A percentile compares a stretch with the other conserved stretches of the same genome.
These are phyloP conservation scores for Notocelia uddmanniana DNA, from an alignment of 2,888 invertebrate genomes.

Conservation along the genomic window DNA sequence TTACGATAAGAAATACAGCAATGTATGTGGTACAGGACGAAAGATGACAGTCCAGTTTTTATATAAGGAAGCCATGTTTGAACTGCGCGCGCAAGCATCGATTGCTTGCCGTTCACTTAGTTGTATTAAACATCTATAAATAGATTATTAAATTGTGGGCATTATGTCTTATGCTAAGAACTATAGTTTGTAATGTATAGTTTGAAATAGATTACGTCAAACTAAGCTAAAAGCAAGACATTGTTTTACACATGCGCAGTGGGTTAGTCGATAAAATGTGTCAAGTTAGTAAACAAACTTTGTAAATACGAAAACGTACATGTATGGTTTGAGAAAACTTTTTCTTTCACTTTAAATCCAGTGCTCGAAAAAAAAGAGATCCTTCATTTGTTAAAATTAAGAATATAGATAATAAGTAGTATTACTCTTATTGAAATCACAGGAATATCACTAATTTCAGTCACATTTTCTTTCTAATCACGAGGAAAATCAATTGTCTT, in stretches of 20 bases:
- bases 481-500: slow-evolving; percentile 3
- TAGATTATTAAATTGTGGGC: slow-evolving; percentile 51
- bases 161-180: slow-evolving; percentile 42
- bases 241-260: slow-evolving; percentile 41
- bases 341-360: background rate
- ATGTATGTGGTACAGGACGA: slow-evolving; percentile 18
- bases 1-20: background rate
- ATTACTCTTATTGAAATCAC: background rate
- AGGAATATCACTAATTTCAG: slow-evolving; percentile 3
- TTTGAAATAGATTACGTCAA: slow-evolving; percentile 28
- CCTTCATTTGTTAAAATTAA: too few species aligned
- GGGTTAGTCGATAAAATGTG: slow-evolving; percentile 38
- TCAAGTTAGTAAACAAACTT: slow-evolving; percentile 31
- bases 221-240: slow-evolving; percentile 12
- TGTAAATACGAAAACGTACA: background rate
- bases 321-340: background rate
- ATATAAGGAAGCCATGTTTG: slow-evolving; percentile 44
- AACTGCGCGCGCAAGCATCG: slow-evolving; percentile 52
- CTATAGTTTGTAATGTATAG: slow-evolving; percentile 22
- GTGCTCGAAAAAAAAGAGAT: too few species aligned
- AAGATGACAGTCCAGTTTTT: slow-evolving; percentile 1
- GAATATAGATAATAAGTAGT: too few species aligned
- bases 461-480: slow-evolving; percentile 8
- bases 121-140: slow-evolving; percentile 46
- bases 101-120: slow-evolving; percentile 43